Evolutionary conservation across 2,888 invertebrate species (phyloP).

Genomic region (Tetramorium bicarinatum): DNA sequence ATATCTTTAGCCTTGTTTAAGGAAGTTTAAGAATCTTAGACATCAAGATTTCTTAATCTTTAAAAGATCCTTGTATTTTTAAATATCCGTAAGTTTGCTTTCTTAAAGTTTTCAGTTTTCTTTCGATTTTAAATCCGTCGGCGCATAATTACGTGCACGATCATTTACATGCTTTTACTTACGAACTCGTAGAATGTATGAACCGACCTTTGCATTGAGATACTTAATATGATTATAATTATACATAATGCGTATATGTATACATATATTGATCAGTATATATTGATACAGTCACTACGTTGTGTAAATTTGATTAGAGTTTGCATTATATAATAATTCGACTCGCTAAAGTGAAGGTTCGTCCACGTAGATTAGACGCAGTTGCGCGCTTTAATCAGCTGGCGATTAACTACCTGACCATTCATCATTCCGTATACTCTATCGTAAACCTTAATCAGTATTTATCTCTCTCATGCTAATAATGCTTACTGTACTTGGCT

Average conservation of each 20-base stretch:
- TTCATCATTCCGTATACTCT: constrained; percentile 53
- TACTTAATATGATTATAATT: background rate
- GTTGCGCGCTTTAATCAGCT: constrained; percentile 56
- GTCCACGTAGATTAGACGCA: constrained; percentile 37
- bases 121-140: background rate
- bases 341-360: constrained; percentile 25
- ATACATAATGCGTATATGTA: background rate
- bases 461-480: constrained; percentile 47
- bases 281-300: constrained; percentile 13
- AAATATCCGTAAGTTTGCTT: background rate
- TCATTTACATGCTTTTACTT: background rate
- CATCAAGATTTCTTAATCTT: background rate
- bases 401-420: constrained; percentile 58
- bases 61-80: background rate
- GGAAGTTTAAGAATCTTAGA: background rate
- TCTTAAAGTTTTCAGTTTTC: background rate
- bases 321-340: constrained; percentile 14
- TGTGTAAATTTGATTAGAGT: constrained; percentile 21
- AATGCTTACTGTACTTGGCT: constrained; percentile 31
- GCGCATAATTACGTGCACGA: background rate
- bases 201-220: background rate
- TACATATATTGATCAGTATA: no score
- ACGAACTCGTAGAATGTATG: background rate
- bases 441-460: constrained; percentile 51
- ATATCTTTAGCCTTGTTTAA: background rate